Percentiles rank a stretch among this genome's conserved stretches.
Evolutionary conservation across 2,888 invertebrate species (phyloP).

Genomic region (Dusona sp.): DNA sequence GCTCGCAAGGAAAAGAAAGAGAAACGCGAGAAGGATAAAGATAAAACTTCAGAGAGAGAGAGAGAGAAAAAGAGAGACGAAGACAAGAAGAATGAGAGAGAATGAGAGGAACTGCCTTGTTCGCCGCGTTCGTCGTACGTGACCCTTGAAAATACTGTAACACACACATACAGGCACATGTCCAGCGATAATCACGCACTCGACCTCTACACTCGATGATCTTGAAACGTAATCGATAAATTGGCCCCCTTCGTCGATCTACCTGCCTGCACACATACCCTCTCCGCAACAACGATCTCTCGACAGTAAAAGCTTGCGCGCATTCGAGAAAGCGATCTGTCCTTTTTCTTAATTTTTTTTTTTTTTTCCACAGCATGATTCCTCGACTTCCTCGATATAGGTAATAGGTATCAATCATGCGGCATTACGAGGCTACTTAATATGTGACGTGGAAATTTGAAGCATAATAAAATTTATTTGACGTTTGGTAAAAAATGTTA

Average conservation of each 20-base stretch:
- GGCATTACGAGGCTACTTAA: slow-evolving; percentile 52
- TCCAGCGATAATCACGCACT: slow-evolving; percentile 69
- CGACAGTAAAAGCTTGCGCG: slow-evolving; percentile 34
- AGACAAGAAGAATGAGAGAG: slow-evolving; percentile 33
- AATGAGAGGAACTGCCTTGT: slow-evolving; percentile 55
- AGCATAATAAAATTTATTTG: slow-evolving; percentile 13
- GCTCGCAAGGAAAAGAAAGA: slow-evolving; percentile 48
- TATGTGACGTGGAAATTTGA: slow-evolving; percentile 26
- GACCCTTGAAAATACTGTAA: slow-evolving; percentile 69
- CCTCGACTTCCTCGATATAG: slow-evolving; percentile 50
- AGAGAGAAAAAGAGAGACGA: slow-evolving; percentile 40
- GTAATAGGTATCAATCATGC: slow-evolving; percentile 60
- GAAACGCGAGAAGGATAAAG: slow-evolving; percentile 43
- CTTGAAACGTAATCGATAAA: slow-evolving; percentile 72
- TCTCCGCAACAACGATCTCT: slow-evolving; percentile 43
- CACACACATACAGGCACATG: slow-evolving; percentile 30
- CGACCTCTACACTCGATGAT: slow-evolving; percentile 69
- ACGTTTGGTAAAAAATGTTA: no score
- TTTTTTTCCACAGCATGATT: slow-evolving; percentile 31
- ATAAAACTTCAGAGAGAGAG: slow-evolving; percentile 33
- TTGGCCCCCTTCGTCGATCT: slow-evolving; percentile 67
- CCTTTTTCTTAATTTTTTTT: slow-evolving; percentile 33
- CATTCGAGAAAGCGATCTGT: slow-evolving; percentile 46
- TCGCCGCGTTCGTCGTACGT: slow-evolving; percentile 67
- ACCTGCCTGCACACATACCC: slow-evolving; percentile 57